Evolutionary conservation across 92 coral and sea anemone genomes (phyloP), one percentile per base, ranked within the genome.

Genomic region (Isaurus tuberculatus): DNA sequence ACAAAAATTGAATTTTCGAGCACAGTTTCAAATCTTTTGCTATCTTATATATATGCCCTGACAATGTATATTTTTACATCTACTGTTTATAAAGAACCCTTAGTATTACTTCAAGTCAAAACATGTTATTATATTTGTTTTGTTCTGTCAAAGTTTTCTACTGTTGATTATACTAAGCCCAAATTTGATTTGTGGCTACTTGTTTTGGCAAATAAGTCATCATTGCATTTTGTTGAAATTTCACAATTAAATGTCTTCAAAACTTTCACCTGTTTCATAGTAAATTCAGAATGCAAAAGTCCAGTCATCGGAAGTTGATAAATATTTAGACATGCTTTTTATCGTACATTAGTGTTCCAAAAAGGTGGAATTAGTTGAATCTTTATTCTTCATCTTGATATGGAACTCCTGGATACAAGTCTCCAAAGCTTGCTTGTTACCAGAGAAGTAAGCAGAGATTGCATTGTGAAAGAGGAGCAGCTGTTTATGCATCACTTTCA

Each of bases 401-500:
- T 96, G 99, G 65, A 96, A 96, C 86, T 96, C 98, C 74, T 92
- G 95, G 70, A 97, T 81, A 65, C 98, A 92, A 78, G 78, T 90
- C 55, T 97, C 99, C 83, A 97, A 73, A 30, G 92, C 99, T 73
- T 94, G 95, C 81, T 94, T 97, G 91, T 97, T 97, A 5, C 99
- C 98, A 58, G 99, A 89, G 90, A 97, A 97, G 91, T 97, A 97
- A 26, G 99, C 99, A 33, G 92, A 87, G 25, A 93, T 94, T 61
- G 99, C 99, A 89, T 97, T 97, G 71, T 97, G 98, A 83, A 97
- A 97, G 65, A 97, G 89, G 28, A 92, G 85, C 42, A 97, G 91
- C 79, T 97, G 98, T 79, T 95, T 97, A 55, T 97, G 99, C 99
- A 97, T 92, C 37, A 97, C 99, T 72, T 97, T 97, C 44, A 97